Evolutionary conservation across 2,888 invertebrate genomes (phyloP), one percentile per base, ranked within the genome.

Genomic region (Cephus pulcher): DNA sequence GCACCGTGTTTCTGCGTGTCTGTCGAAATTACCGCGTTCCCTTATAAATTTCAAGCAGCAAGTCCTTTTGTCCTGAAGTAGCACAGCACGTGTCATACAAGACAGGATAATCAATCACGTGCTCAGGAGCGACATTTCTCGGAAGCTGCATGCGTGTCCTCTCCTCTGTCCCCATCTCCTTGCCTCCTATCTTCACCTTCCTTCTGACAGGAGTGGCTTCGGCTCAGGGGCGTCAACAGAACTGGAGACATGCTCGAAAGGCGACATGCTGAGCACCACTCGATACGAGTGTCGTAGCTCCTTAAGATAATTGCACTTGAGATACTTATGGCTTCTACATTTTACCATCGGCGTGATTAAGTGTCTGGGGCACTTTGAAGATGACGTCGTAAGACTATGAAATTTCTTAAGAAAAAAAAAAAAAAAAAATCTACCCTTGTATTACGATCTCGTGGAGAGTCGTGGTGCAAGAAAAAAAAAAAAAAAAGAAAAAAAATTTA

Each of bases 21-120:
- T 82, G 75, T 80, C 79, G 76, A 82, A 86, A 86, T 86, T 84
- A 83, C 84, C 80, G 76, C 33, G 76, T 70, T 74, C 78, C n/a
- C 30, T 71, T 71, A 71, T 71, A 33, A 32, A 71, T 71, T 71
- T 34, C 12, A 12, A 34, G 33, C 33, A 71, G 73, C 78, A 73
- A 76, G 76, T 73, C 79, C 68, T n/a, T 73, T 12, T 34, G 69
- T 75, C 34, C n/a, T 78, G 78, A 79, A 80, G 84, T 81, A 56
- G 85, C 86, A 84, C 83, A 86, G 86, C 85, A 85, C 85, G 84
- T 85, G 86, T 86, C 86, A 86, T 79, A 82, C 81, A 78, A 78
- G 81, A 84, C 82, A 80, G 81, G 73, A 76, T 81, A 82, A 86
- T 87, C 85, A 82, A 85, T 86, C 86, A 87, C 81, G 80, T 78